These are phyloP conservation scores for Spizaetus ornatus DNA, from an alignment of 2,113 vertebrate species.

Conservation along the genomic window DNA sequence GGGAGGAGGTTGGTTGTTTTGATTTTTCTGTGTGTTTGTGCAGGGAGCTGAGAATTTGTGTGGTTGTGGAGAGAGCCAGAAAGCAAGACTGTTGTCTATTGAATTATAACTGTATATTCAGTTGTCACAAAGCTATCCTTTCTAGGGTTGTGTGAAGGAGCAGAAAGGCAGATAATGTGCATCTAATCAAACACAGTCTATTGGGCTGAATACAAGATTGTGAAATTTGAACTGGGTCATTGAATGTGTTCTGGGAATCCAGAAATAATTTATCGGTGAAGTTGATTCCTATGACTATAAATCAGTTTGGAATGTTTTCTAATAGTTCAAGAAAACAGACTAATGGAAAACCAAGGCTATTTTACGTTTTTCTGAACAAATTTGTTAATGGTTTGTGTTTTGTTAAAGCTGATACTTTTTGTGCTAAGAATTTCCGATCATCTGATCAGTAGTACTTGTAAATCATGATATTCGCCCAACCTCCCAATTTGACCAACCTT, in stretches of 20 bases:
- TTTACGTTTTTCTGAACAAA: background rate
- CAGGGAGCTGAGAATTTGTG: background rate
- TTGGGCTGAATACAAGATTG: constrained; percentile 42
- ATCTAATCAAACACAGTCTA: constrained; percentile 48
- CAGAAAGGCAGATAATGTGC: constrained; percentile 37
- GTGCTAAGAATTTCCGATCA: background rate
- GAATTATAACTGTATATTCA: background rate
- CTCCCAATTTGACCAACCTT: background rate
- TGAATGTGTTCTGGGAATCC: constrained; percentile 41
- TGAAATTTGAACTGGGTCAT: constrained; percentile 50
- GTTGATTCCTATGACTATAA: constrained; percentile 32
- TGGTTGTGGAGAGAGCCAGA: background rate
- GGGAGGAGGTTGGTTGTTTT: background rate
- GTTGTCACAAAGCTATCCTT: background rate
- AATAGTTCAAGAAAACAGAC: constrained; percentile 18
- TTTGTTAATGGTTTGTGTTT: background rate
- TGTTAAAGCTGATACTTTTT: background rate
- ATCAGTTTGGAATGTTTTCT: constrained; percentile 53
- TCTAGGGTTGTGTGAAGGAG: background rate
- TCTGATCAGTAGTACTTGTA: background rate
- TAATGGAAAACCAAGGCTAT: background rate
- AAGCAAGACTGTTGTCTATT: background rate
- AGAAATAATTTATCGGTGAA: constrained; percentile 38
- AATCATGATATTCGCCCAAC: background rate
- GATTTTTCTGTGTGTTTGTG: background rate